Conservation (phyloP, 2,888 invertebrate species). For the Zeuzera pyrina region DNA sequence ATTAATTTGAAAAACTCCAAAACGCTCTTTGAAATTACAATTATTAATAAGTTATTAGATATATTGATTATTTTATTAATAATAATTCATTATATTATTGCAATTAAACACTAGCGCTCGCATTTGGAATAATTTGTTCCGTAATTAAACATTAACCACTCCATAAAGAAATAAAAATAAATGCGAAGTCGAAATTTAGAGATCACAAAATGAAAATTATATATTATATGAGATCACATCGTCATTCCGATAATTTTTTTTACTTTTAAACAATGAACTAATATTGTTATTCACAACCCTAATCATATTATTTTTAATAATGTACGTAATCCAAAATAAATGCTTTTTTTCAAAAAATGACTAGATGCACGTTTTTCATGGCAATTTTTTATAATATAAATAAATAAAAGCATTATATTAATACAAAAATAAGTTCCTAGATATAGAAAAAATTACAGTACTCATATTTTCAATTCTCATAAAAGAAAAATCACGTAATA, state of each 20-base stretch:
- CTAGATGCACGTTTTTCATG: conserved; percentile 55
- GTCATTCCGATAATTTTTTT: conserved; percentile 35
- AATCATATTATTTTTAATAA: conserved; percentile 50
- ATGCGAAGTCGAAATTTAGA: conserved; percentile 58
- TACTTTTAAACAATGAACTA: conserved; percentile 44
- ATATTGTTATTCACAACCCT: conserved; percentile 70
- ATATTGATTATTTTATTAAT: conserved; percentile 45
- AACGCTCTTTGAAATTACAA: conserved; percentile 41
- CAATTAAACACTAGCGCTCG: conserved; percentile 21
- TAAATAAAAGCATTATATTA: conserved; percentile 15
- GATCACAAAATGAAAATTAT: conserved; percentile 54
- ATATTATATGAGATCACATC: conserved; percentile 60
- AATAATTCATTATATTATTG: conserved; percentile 43
- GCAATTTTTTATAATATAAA: conserved; percentile 34
- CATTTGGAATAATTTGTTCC: no score
- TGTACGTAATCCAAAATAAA: conserved; percentile 41
- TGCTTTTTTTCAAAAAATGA: conserved; percentile 47
- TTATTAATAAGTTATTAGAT: conserved; percentile 43
- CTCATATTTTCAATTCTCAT: conserved; percentile 5
- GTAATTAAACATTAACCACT: no score
- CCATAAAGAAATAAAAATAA: conserved; percentile 35
- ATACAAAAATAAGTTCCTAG: conserved; percentile 14
- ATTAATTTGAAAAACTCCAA: conserved; percentile 44
- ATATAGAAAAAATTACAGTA: conserved; percentile 15
- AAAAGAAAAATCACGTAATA: conserved; percentile 8